These are phyloP conservation scores for Stenotaenia linearis DNA, from an alignment of 2,888 invertebrate species.

Conservation along the genomic window DNA sequence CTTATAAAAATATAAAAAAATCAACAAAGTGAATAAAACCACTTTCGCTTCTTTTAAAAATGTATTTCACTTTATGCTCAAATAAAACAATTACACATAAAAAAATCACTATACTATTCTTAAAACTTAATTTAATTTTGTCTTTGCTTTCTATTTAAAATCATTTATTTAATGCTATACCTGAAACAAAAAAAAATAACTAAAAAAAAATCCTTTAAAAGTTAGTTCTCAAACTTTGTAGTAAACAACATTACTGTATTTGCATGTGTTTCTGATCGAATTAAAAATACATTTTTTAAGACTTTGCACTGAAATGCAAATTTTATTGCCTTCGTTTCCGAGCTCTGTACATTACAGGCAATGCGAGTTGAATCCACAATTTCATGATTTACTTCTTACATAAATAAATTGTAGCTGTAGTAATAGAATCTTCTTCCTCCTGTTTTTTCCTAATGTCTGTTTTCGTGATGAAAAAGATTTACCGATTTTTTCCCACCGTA, in stretches of 20 bases:
- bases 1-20: not conserved
- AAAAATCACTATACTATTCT: no score
- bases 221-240: not conserved
- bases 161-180: no score
- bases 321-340: not conserved
- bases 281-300: not conserved
- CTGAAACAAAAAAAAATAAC: no score
- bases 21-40: not conserved
- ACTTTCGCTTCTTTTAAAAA: not conserved
- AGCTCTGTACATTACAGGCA: not conserved
- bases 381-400: constrained; percentile 10
- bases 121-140: no score
- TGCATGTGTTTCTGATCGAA: not conserved
- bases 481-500: not conserved
- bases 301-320: not conserved
- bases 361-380: not conserved
- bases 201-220: not conserved
- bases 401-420: not conserved
- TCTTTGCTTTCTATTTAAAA: no score
- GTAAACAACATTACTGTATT: not conserved
- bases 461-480: not conserved
- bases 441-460: not conserved
- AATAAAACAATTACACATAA: not conserved
- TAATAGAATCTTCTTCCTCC: not conserved
- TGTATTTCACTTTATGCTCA: not conserved